Evolutionary conservation across 2,888 invertebrate genomes (phyloP), one percentile per base, ranked within the genome.

Genomic region (Odontomyia ornata): DNA sequence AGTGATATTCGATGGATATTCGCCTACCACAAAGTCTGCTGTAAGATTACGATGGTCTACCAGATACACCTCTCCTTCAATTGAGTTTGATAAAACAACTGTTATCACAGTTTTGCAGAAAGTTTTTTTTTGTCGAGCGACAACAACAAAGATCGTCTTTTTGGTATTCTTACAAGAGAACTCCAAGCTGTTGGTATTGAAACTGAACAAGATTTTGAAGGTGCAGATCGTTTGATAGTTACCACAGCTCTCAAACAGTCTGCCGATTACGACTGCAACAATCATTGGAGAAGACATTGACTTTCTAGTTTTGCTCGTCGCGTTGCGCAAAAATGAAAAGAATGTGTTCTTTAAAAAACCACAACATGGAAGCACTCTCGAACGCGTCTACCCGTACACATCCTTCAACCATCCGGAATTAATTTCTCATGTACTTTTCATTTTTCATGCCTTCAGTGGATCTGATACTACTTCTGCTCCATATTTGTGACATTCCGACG

Each of bases 251-350:
- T 75, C 36, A 13, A 62, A 64, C 0, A 62, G 46, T 60, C 75
- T 43, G 0, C 64, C 25, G 15, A 60, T 13, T 43, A 75, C 46
- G n/a, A 3, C 62, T 75, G 64, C 36, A 30, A 62, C 46, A 0
- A 64, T 75, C 36, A 3, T 75, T 7, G 75, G 75, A n/a, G 75
- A 75, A 75, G 75, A 75, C 27, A 43, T 75, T 13, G 75, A 75
- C 75, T 62, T 75, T 62, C 43, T 75, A 62, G 43, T 75, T 60
- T 62, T 75, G 36, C 64, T 75, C 21, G 64, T 75, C 21, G 75
- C 62, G n/a, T 75, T 75, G 64, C 0, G 75, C 18, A 62, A 1
- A 21, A 7, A 43, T 21, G 15, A 75, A 18, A 1, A 75, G 13
- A 75, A 75, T 43, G 62, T 62, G 62, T 75, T 15, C 75, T 75